Evolutionary conservation across 2,113 vertebrate species (phyloP).

Genomic region (Mellivora capensis): DNA sequence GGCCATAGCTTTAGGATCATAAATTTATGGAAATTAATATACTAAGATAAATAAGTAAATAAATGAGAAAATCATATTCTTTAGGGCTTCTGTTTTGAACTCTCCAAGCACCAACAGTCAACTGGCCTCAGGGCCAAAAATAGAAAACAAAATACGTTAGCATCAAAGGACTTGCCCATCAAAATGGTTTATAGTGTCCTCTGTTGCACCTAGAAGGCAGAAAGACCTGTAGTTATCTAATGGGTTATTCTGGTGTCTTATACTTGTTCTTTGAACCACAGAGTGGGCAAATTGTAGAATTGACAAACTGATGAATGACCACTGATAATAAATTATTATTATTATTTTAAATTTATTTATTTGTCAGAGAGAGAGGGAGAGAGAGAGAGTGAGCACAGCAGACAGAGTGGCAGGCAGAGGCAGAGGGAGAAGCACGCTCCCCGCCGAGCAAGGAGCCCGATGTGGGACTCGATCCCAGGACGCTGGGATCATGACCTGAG

Average conservation of each 20-base stretch:
- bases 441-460: no score
- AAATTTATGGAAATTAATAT: neutral
- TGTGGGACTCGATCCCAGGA: no score
- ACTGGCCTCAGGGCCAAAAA: neutral
- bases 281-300: neutral
- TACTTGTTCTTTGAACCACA: neutral
- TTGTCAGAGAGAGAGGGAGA: no score
- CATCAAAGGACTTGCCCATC: neutral
- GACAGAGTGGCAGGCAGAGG: no score
- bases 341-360: no score
- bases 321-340: neutral
- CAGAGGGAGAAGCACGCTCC: no score
- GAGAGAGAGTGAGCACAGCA: no score
- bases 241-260: neutral
- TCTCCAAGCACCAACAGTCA: neutral
- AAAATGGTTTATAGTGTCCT: neutral
- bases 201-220: neutral
- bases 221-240: neutral
- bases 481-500: no score
- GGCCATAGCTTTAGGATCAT: neutral
- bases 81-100: constrained; percentile 5
- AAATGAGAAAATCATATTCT: neutral
- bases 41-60: neutral
- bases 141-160: neutral
- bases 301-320: neutral